A percentile compares a stretch with the other conserved stretches of the same genome.
phyloP scores from a whole-genome alignment of 2,113 vertebrate genomes.

The Columbina picui region DNA sequence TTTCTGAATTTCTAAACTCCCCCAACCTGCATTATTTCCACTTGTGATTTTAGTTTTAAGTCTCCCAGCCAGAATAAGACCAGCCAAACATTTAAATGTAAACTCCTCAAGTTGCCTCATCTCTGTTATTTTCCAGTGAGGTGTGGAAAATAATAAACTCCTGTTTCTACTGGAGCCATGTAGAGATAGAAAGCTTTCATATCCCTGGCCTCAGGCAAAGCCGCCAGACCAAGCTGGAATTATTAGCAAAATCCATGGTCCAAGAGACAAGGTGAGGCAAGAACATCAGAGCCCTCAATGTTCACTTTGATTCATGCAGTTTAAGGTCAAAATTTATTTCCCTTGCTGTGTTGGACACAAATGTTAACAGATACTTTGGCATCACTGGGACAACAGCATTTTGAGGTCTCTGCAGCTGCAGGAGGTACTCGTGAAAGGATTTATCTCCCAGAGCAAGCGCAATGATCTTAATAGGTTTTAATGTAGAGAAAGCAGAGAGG shows the following conservation, averaged over 20 bases:
- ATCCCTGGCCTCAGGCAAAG: constrained; percentile 46
- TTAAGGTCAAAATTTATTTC: neutral
- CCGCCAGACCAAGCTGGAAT: constrained; percentile 33
- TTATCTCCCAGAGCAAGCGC: neutral
- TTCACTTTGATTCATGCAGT: neutral
- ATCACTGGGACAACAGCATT: neutral
- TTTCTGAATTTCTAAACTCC: neutral
- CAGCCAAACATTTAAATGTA: constrained; percentile 12
- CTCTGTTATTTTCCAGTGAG: constrained; percentile 61
- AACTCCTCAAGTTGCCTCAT: constrained; percentile 33
- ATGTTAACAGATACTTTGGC: neutral
- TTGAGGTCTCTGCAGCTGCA: neutral
- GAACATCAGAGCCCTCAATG: neutral
- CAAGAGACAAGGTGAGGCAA: neutral
- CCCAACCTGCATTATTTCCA: constrained; percentile 38
- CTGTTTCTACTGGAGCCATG: constrained; percentile 25
- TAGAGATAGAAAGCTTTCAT: neutral
- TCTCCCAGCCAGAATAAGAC: constrained; percentile 14
- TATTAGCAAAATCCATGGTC: constrained; percentile 7
- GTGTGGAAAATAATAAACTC: constrained; percentile 66
- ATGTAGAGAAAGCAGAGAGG: neutral
- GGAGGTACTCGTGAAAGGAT: neutral
- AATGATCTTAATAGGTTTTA: neutral
- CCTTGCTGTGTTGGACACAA: neutral
- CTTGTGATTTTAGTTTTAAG: constrained; percentile 2